Percentiles rank a stretch among this genome's conserved stretches.
Conservation (phyloP, 1,140 invertebrate genomes). For the Ditylenchus dipsaci region DNA sequence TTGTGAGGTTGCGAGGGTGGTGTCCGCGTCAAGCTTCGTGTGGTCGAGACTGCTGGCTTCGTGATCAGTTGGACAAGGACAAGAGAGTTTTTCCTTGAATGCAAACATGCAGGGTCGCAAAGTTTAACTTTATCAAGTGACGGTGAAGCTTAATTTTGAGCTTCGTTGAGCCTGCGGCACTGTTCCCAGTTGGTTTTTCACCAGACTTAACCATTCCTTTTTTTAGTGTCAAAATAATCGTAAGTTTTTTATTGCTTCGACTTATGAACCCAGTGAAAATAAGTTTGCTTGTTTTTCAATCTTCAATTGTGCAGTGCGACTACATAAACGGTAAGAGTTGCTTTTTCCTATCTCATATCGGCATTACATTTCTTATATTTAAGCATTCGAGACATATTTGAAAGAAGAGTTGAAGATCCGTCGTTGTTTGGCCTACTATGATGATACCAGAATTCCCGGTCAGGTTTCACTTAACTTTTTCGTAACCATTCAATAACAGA, state of each 20-base stretch:
- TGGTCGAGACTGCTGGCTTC: conserved; percentile 96
- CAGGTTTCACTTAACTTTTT: conserved; percentile 61
- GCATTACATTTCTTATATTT: too few relatives aligned
- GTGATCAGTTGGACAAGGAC: conserved; percentile 98
- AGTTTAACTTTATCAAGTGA: too few relatives aligned
- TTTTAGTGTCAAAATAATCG: conserved; percentile 86
- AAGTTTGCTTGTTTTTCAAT: too few relatives aligned
- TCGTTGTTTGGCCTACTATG: conserved; percentile 78
- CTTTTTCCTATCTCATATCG: too few relatives aligned
- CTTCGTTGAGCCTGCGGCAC: too few relatives aligned
- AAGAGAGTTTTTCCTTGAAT: too few relatives aligned
- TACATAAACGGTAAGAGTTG: conserved; percentile 79
- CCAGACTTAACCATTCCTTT: too few relatives aligned
- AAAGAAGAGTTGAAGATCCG: conserved; percentile 98
- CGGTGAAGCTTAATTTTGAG: too few relatives aligned
- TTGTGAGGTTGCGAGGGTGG: conserved; percentile 93
- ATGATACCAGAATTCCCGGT: conserved; percentile 90
- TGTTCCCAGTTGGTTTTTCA: too few relatives aligned
- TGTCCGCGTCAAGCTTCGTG: conserved; percentile 87
- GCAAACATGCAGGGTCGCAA: too few relatives aligned
- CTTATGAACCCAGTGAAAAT: too few relatives aligned
- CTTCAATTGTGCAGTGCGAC: conserved; percentile 61
- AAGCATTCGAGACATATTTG: conserved; percentile 87
- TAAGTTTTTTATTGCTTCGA: conserved; percentile 62
- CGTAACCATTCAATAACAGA: too few relatives aligned